These are phyloP conservation scores for Meghimatium bilineatum DNA, from an alignment of 2,888 invertebrate species.

Conservation along the genomic window DNA sequence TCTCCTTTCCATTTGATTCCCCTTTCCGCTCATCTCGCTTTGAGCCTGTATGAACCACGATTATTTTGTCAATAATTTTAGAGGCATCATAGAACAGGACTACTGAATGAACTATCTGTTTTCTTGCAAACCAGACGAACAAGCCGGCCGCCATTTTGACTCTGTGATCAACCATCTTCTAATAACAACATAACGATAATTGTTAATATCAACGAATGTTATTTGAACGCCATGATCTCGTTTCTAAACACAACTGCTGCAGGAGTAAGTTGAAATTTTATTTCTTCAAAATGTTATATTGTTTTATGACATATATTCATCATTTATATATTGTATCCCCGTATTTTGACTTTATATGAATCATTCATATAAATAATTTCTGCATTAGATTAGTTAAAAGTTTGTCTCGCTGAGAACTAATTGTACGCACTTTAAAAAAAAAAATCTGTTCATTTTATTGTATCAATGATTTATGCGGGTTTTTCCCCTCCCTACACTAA, in stretches of 20 bases:
- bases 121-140: constrained; percentile 38
- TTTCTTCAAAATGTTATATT: neutral
- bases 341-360: too few species aligned
- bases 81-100: constrained; percentile 35
- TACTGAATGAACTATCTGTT: constrained; percentile 46
- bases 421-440: too few species aligned
- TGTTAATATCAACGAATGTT: neutral
- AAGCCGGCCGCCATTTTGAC: constrained; percentile 44
- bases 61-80: constrained; percentile 49
- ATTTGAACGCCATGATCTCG: constrained; percentile 23
- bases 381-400: too few species aligned
- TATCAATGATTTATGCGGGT: too few species aligned
- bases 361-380: too few species aligned
- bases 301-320: neutral
- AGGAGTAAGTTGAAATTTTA: constrained; percentile 31
- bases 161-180: constrained; percentile 42
- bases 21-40: constrained; percentile 35
- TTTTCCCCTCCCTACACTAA: too few species aligned
- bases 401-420: too few species aligned
- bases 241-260: constrained; percentile 32
- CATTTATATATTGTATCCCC: too few species aligned
- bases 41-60: constrained; percentile 45
- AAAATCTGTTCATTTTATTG: too few species aligned
- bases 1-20: neutral
- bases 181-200: neutral